phyloP scores from a whole-genome alignment of 30 jellyfish, hydroid and myxozoan genomes.

The Aurelia sp. region DNA sequence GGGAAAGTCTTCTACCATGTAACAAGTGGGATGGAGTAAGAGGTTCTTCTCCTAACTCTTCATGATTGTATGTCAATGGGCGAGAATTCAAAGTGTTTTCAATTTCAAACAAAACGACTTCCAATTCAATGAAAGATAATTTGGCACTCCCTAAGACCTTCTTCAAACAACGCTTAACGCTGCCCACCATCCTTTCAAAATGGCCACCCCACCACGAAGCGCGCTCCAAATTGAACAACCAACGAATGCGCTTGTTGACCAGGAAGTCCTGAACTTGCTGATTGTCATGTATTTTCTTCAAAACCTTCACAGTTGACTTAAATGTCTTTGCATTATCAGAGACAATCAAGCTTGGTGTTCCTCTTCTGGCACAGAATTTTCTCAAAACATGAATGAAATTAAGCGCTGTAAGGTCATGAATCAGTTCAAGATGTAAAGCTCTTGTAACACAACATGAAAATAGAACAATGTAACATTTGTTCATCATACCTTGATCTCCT shows the following conservation, averaged over 20 bases:
- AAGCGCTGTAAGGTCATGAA: slow-evolving; percentile 13
- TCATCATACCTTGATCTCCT: neutral
- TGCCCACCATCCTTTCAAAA: slow-evolving; percentile 18
- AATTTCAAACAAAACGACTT: slow-evolving; percentile 14
- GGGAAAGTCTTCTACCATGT: slow-evolving; percentile 9
- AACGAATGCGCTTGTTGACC: neutral
- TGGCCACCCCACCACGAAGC: neutral
- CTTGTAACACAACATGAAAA: slow-evolving; percentile 41
- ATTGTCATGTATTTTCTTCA: neutral
- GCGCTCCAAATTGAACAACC: slow-evolving; percentile 6
- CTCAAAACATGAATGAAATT: neutral
- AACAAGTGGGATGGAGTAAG: slow-evolving; percentile 32
- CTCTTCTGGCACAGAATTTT: slow-evolving; percentile 4
- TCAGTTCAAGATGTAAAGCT: slow-evolving; percentile 41
- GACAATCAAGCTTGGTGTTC: neutral
- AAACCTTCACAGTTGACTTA: neutral
- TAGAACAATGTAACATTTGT: slow-evolving; percentile 17
- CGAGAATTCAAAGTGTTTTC: slow-evolving; percentile 20
- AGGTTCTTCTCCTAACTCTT: slow-evolving; percentile 22
- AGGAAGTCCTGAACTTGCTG: neutral
- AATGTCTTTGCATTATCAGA: slow-evolving; percentile 28
- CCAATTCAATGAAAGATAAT: slow-evolving; percentile 8
- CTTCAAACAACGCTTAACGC: slow-evolving; percentile 7
- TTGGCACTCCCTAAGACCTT: slow-evolving; percentile 33
- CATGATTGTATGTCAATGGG: neutral